phyloP scores from a whole-genome alignment of 2,888 invertebrate genomes.

The Synanthedon formicaeformis region DNA sequence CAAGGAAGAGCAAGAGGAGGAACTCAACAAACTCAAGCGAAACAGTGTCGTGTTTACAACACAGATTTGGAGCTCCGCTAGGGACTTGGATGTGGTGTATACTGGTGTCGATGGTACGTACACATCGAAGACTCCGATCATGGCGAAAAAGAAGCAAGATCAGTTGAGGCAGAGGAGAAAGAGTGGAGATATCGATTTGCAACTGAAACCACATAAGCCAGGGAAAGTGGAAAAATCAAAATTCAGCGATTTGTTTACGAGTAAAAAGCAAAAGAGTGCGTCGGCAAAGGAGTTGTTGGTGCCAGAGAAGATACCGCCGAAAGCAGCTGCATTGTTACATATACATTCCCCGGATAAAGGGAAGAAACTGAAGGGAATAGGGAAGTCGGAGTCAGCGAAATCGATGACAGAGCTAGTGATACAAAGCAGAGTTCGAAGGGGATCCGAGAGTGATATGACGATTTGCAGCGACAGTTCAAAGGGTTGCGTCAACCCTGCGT shows the following conservation, averaged over 20 bases:
- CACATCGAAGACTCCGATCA: conserved; percentile 55
- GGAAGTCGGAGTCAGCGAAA: conserved; percentile 54
- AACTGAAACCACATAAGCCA: conserved; percentile 44
- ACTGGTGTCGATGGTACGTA: conserved; percentile 60
- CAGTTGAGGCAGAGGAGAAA: conserved; percentile 40
- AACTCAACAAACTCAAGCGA: conserved; percentile 40
- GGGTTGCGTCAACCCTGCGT: conserved; percentile 57
- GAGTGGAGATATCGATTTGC: conserved; percentile 57
- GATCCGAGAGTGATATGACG: conserved; percentile 57
- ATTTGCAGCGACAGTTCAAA: conserved; percentile 31
- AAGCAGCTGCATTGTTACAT: conserved; percentile 73
- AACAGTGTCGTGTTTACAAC: conserved; percentile 47
- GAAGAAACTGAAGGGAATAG: conserved; percentile 46
- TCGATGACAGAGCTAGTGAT: conserved; percentile 37
- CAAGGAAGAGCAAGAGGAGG: conserved; percentile 49
- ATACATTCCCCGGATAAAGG: conserved; percentile 56
- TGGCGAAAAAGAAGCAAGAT: conserved; percentile 54
- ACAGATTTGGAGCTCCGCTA: conserved; percentile 50
- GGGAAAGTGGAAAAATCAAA: conserved; percentile 56
- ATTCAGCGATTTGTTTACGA: conserved; percentile 59
- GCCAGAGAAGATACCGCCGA: conserved; percentile 70
- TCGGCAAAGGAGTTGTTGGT: conserved; percentile 53
- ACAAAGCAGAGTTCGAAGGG: conserved; percentile 43
- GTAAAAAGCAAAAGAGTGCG: conserved; percentile 56
- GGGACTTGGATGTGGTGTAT: conserved; percentile 53